Evolutionary conservation across 2,888 invertebrate species (phyloP).

Genomic region (Drosophila quinaria): DNA sequence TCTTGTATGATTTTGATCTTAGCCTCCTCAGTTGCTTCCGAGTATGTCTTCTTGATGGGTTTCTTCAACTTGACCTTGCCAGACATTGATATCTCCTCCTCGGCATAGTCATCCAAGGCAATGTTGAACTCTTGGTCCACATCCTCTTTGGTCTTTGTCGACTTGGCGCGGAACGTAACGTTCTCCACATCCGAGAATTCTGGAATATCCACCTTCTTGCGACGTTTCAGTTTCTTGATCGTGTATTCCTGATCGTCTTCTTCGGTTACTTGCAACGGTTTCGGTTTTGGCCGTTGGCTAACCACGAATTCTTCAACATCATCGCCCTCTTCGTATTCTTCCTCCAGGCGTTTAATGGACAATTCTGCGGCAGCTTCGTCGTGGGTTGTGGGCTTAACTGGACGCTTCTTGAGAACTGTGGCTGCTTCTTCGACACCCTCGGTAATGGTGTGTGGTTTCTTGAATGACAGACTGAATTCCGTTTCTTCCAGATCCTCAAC

Average conservation of each 20-base stretch:
- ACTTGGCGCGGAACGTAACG: slow-evolving; percentile 92
- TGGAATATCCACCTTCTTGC: slow-evolving; percentile 89
- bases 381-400: slow-evolving; percentile 73
- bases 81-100: slow-evolving; percentile 95
- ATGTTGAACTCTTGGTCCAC: slow-evolving; percentile 96
- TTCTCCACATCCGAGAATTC: slow-evolving; percentile 92
- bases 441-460: slow-evolving; percentile 84
- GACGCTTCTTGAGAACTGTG: slow-evolving; percentile 84
- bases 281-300: slow-evolving; percentile 86
- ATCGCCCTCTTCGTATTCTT: slow-evolving; percentile 85
- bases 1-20: slow-evolving; percentile 90
- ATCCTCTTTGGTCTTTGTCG: slow-evolving; percentile 92
- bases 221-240: slow-evolving; percentile 90
- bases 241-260: slow-evolving; percentile 90
- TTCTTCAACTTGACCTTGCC: slow-evolving; percentile 93
- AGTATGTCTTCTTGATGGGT: slow-evolving; percentile 90
- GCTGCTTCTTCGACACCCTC: slow-evolving; percentile 86
- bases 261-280: slow-evolving; percentile 86
- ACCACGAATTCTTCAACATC: slow-evolving; percentile 87
- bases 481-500: slow-evolving; percentile 83
- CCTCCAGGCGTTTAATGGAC: slow-evolving; percentile 81
- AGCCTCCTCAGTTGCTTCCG: slow-evolving; percentile 92
- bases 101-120: slow-evolving; percentile 93
- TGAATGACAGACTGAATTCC: slow-evolving; percentile 83
- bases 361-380: slow-evolving; percentile 85